These are phyloP conservation scores for Saccopteryx leptura DNA, from an alignment of 2,113 vertebrate genomes.

Conservation along the genomic window DNA sequence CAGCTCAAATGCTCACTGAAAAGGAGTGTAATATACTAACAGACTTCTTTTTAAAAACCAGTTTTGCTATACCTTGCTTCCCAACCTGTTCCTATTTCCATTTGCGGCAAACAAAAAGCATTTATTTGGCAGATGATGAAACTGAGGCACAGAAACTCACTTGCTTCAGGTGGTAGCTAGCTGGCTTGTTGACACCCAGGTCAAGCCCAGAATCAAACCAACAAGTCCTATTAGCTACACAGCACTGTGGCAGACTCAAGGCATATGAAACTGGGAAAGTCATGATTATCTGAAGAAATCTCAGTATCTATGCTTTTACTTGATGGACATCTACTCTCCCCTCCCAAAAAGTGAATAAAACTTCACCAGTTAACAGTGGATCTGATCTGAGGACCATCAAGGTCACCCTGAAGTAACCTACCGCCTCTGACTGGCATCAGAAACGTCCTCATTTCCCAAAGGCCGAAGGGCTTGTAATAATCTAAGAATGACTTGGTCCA, in stretches of 20 bases:
- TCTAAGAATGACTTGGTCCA: constrained; percentile 35
- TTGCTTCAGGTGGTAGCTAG: neutral
- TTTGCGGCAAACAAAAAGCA: constrained; percentile 20
- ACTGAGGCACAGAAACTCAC: constrained; percentile 18
- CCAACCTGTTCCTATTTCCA: neutral
- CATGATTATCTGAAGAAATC: neutral
- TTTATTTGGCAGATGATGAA: constrained; percentile 31
- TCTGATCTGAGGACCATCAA: constrained; percentile 49
- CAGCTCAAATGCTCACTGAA: constrained; percentile 42
- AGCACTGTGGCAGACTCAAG: neutral
- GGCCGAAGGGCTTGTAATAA: constrained; percentile 34
- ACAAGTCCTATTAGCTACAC: neutral
- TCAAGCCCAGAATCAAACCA: constrained; percentile 20
- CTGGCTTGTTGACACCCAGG: constrained; percentile 15
- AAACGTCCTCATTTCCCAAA: constrained; percentile 51
- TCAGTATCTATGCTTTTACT: neutral
- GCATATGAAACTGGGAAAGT: neutral
- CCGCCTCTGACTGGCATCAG: constrained; percentile 21
- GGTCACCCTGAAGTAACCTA: constrained; percentile 65
- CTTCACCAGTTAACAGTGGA: constrained; percentile 29
- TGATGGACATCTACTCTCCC: neutral
- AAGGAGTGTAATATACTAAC: neutral
- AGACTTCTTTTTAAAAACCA: constrained; percentile 43
- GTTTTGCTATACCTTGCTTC: constrained; percentile 40
- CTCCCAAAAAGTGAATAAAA: neutral